Evolutionary conservation across 2,113 vertebrate genomes (phyloP), one percentile per base, ranked within the genome.

Genomic region (Brachypteracias leptosomus): DNA sequence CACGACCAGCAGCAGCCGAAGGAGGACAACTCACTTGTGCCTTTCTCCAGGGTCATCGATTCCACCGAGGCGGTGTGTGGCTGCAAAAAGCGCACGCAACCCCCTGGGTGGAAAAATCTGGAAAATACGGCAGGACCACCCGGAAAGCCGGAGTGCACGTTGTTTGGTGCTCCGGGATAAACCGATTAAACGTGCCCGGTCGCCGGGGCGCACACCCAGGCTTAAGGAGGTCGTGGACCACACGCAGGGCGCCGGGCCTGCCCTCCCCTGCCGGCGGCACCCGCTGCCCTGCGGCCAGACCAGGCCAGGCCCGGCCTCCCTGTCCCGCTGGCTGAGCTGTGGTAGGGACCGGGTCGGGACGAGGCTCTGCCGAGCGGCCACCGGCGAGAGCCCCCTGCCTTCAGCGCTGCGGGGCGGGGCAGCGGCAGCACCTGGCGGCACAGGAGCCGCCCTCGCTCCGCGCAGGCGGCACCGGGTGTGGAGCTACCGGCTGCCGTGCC

Each of bases 181-280:
- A 15, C 18, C 25, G 3, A 16, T 6, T 0, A 16, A 31, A 36
- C 2, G 3, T 1, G 10, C 7, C 38, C 33, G 20, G 2, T 6
- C 66, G 16, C 16, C 44, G 44, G n/a, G n/a, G n/a, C n/a, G n/a
- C n/a, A n/a, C n/a, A n/a, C n/a, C n/a, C n/a, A n/a, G n/a, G 42
- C 42, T 42, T 15, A 42, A 42, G 42, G 42, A 42, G 42, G 42
- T 35, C 16, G 22, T 5, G 49, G 21, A 19, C 76, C 24, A 61
- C 49, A 5, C 2, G 51, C 26, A 9, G n/a, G 18, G 11, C 51
- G 10, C 7, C 4, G 57, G 35, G 40, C 7, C 42, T 11, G 44
- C 35, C 44, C 42, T n/a, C 21, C 28, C 46, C 72, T 16, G 84
- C 65, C 63, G 71, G 22, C 17, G n/a, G 52, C 28, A 13, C 33